Evolutionary conservation across 2,888 invertebrate species (phyloP), one percentile per base, ranked within the genome.

Genomic region (Drosophila ustulata): DNA sequence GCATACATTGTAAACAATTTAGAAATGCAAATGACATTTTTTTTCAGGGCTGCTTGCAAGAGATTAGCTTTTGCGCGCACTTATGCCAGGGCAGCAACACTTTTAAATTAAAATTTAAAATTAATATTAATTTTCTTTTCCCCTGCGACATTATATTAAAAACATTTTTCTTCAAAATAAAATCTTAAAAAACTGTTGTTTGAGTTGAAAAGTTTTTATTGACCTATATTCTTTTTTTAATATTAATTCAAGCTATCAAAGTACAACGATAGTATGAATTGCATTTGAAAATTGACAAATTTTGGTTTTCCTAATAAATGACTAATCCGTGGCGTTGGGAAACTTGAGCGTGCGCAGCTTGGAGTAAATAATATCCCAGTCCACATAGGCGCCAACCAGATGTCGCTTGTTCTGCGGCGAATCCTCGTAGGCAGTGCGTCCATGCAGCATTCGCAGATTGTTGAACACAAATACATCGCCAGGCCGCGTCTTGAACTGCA

Each of bases 321-420:
- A 26, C 39, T 76, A 87, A 46, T 50, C 51, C 7, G 62, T 66
- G 4, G 64, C 66, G 47, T 83, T 50, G 7, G 79, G 88, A 30
- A 71, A 79, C 46, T 77, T 81, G 0, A 85, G 75, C 0, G 85
- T 78, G 13, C 92, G 80, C 50, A 92, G 70, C 78, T 94, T 93
- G 1, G 96, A 96, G 88, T 95, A 95, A 56, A 96, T 93, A 82
- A 95, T 95, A 91, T 96, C 96, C 96, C 96, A 96, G 89, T 96
- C 95, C 2, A 96, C 91, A 88, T 96, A 96, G 32, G 94, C 95
- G 1, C 96, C 96, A 61, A 95, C 94, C 1, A 96, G 90, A 82
- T 95, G 94, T 50, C 96, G 88, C 50, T 83, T 82, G 88, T 94
- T 94, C 3, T 90, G 84, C 0, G 91, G 86, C 1, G 91, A 93